Evolutionary conservation across 2,888 invertebrate species (phyloP).

Genomic region (Charanyca ferruginea): DNA sequence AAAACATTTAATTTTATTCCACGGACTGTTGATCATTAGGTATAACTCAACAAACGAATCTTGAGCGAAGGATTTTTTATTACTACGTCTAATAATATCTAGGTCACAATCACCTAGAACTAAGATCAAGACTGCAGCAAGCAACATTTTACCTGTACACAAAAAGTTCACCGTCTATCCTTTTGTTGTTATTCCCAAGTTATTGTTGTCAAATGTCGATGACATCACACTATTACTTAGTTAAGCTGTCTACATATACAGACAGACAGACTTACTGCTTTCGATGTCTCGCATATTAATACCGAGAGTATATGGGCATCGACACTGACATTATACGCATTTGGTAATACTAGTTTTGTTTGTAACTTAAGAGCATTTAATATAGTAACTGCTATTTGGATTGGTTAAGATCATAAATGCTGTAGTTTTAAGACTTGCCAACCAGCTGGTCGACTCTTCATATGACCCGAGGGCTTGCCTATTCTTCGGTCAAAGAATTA

Average conservation of each 20-base stretch:
- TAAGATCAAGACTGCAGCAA: background rate
- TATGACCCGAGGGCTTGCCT: no score
- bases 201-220: constrained; percentile 20
- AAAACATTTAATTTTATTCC: background rate
- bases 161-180: background rate
- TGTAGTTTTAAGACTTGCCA: background rate
- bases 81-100: constrained; percentile 23
- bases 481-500: no score
- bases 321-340: constrained; percentile 57
- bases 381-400: constrained; percentile 1
- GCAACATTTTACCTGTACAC: constrained; percentile 7
- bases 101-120: constrained; percentile 9
- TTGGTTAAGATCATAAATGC: background rate
- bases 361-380: constrained; percentile 19
- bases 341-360: constrained; percentile 44
- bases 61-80: constrained; percentile 21
- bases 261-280: constrained; percentile 9
- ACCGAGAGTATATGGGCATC: constrained; percentile 28
- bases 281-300: constrained; percentile 27
- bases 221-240: constrained; percentile 29
- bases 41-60: background rate
- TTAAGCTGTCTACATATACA: constrained; percentile 14
- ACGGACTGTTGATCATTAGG: background rate
- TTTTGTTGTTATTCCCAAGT: constrained; percentile 12
- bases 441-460: no score